These are phyloP conservation scores for Drosophila parabipectinata DNA, from an alignment of 1,140 invertebrate species.

Conservation along the genomic window DNA sequence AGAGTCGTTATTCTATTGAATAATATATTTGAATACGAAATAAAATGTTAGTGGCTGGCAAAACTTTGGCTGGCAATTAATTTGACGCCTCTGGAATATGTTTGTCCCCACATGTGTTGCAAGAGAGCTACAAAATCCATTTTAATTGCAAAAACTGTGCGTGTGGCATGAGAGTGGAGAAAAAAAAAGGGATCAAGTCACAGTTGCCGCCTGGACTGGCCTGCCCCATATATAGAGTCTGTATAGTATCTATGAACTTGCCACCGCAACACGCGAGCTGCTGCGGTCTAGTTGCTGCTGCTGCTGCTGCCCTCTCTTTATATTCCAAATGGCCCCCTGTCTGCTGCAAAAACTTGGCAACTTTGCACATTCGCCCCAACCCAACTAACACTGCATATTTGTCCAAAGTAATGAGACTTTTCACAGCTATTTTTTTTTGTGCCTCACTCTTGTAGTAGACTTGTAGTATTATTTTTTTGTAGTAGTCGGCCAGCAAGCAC, in stretches of 20 bases:
- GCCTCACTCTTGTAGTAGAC: conserved; percentile 13
- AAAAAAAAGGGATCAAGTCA: conserved; percentile 68
- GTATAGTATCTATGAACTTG: conserved; percentile 67
- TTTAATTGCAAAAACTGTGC: conserved; percentile 75
- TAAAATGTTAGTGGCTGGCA: conserved; percentile 49
- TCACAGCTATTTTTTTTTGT: conserved; percentile 72
- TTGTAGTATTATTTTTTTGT: conserved; percentile 15
- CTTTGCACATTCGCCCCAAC: conserved; percentile 62
- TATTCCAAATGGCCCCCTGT: neutral
- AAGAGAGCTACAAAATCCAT: conserved; percentile 48
- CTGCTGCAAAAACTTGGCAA: conserved; percentile 56
- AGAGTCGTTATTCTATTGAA: conserved; percentile 15
- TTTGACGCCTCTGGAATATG: conserved; percentile 57
- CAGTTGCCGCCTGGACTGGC: conserved; percentile 53
- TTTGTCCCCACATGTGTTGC: conserved; percentile 43
- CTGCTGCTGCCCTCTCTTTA: no score
- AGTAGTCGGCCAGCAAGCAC: conserved; percentile 34
- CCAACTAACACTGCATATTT: conserved; percentile 70
- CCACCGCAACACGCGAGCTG: conserved; percentile 74
- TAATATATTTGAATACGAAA: conserved; percentile 33
- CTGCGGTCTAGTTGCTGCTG: conserved; percentile 42
- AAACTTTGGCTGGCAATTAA: conserved; percentile 67
- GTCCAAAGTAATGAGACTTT: conserved; percentile 82
- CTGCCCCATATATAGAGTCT: conserved; percentile 14
- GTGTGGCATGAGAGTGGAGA: conserved; percentile 64